phyloP scores from a whole-genome alignment of 2,113 vertebrate species.

The Anoura caudifer region DNA sequence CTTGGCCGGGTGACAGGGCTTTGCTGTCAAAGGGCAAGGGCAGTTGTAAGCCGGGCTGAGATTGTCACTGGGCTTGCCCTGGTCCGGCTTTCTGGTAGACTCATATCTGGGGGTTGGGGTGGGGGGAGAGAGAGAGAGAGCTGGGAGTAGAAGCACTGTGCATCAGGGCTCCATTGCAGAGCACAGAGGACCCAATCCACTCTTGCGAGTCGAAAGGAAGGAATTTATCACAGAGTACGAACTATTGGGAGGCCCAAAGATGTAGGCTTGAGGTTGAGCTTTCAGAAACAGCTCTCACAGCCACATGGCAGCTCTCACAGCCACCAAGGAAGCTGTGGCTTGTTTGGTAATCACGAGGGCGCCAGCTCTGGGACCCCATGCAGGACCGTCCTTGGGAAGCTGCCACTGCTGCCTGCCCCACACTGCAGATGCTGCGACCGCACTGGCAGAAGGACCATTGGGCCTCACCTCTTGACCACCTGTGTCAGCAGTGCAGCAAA shows the following conservation, averaged over 20 bases:
- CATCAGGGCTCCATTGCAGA: neutral
- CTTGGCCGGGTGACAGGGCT: neutral
- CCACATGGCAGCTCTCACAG: neutral
- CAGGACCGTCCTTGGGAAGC: rapidly evolving
- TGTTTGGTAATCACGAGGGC: neutral
- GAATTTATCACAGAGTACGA: neutral
- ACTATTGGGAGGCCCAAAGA: neutral
- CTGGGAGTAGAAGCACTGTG: neutral
- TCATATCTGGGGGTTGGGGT: too few relatives aligned
- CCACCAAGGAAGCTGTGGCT: neutral
- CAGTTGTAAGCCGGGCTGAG: neutral
- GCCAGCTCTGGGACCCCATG: neutral
- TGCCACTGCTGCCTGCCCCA: neutral
- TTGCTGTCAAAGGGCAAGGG: neutral
- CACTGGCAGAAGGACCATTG: neutral
- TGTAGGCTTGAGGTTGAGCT: neutral
- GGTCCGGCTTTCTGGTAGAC: neutral
- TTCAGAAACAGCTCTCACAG: neutral
- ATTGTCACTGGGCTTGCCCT: neutral
- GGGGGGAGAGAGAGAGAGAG: neutral
- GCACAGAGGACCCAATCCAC: neutral
- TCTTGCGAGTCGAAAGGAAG: neutral
- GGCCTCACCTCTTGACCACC: neutral
- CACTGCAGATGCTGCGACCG: neutral
- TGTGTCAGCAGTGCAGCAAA: neutral